Base-by-base conservation (phyloP, 2,113 vertebrate genomes). In the Limanda limanda region DNA sequence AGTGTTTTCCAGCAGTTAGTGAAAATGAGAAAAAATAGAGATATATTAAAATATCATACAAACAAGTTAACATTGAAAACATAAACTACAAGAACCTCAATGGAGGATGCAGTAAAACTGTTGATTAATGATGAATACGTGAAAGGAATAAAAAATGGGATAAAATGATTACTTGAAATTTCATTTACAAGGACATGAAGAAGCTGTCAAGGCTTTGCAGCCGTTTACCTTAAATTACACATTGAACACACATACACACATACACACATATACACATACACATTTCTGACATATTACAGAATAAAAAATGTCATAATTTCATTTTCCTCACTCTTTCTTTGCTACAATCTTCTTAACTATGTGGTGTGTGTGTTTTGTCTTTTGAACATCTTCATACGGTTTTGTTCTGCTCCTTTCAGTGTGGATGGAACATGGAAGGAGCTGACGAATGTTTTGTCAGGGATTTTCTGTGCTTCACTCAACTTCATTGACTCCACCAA, bases 401-500 rank as follows among this genome's bases (percentile, higher is more conserved):
- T 63, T 57, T 76, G 59, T 54, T 80, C n/a, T 83, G 23, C 2
- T 52, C 27, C 65, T 62, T 83, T 40, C 79, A 99, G 98, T 52
- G 96, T 99, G 83, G 97, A 99, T 80, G 92, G 92, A 76, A 95
- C 96, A 14, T 99, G 98, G 97, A 97, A 96, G 86, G 97, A 98
- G 72, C 95, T 99, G 76, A 98, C 97, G 42, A 99, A 99, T 35
- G 95, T 98, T 79, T 93, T 99, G 72, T 99, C 97, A 0, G 97
- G 98, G 65, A 98, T 98, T 93, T 99, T 99, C 93, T 99, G 97
- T 58, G 97, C 98, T 48, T 99, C 98, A 24, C 93, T 99, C 70
- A 99, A 99, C 93, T 99, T 99, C 93, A 99, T 99, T 61, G 98
- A 99, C 88, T 97, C 96, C 0, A 99, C 97, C 90, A 99, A 99